These are phyloP conservation scores for Meriones psammophilus DNA, from an alignment of 2,797 vertebrate genomes.

Conservation along the genomic window DNA sequence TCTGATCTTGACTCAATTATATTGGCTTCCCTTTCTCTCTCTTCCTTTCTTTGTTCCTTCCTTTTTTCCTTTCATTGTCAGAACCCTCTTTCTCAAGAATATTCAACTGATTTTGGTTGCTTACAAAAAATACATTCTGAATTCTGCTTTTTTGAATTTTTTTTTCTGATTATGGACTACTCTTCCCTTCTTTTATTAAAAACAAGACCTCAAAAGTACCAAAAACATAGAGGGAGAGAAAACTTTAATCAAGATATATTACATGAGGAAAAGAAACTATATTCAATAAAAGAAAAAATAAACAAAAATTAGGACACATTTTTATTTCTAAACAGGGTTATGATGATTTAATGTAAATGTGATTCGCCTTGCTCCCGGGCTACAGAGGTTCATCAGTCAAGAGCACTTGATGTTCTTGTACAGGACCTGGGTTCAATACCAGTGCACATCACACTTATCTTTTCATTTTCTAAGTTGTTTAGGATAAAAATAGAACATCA, in stretches of 20 bases:
- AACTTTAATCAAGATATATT: background rate
- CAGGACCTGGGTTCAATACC: too few species aligned
- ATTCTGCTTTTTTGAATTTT: background rate
- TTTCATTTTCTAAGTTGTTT: background rate
- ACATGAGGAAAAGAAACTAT: background rate
- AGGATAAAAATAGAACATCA: background rate
- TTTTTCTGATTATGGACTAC: background rate
- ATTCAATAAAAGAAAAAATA: background rate
- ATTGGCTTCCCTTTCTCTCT: background rate
- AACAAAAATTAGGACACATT: background rate
- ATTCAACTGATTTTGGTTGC: background rate
- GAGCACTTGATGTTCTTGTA: background rate
- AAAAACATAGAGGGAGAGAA: background rate
- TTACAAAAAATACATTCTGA: too few species aligned
- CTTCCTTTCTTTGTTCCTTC: background rate
- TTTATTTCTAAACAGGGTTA: background rate
- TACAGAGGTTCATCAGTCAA: background rate
- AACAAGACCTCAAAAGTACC: background rate
- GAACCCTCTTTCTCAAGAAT: background rate
- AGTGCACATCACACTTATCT: background rate
- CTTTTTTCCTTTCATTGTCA: background rate
- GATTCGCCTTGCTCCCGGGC: accelerated
- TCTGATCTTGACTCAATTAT: background rate
- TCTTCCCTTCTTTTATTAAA: slow-evolving; percentile 4
- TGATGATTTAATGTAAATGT: background rate